A percentile compares a stretch with the other conserved stretches of the same genome.
These are phyloP conservation scores for Drosophila bocki DNA, from an alignment of 1,140 invertebrate species.

Conservation along the genomic window DNA sequence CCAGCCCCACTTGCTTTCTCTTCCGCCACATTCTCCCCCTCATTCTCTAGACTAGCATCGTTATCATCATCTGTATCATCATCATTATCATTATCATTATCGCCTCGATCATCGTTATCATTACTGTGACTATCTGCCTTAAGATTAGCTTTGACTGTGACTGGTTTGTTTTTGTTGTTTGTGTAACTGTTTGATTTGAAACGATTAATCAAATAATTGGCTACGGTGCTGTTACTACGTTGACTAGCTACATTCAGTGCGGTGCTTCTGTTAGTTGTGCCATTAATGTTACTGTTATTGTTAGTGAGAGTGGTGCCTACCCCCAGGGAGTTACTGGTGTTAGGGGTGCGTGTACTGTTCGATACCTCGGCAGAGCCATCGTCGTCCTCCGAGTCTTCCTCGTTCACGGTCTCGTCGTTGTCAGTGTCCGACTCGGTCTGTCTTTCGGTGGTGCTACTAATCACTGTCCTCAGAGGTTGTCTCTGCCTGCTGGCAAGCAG, in stretches of 20 bases:
- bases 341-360: constrained; percentile 33
- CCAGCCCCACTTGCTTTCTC: constrained; percentile 38
- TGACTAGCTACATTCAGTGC: constrained; percentile 55
- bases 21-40: constrained; percentile 31
- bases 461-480: constrained; percentile 3
- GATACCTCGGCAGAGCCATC: constrained; percentile 48
- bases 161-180: constrained; percentile 32
- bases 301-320: constrained; percentile 22
- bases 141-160: constrained; percentile 60
- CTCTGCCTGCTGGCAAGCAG: constrained; percentile 65
- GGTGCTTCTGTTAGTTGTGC: constrained; percentile 44
- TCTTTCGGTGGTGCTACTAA: constrained; percentile 10
- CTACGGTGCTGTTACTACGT: constrained; percentile 81
- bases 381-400: constrained; percentile 26
- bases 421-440: constrained; percentile 15
- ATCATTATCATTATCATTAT: constrained; percentile 30
- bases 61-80: constrained; percentile 42
- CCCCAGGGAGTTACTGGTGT: constrained; percentile 25
- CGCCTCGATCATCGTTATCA: constrained; percentile 30
- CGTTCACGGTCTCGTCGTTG: constrained; percentile 15
- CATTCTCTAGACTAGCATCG: constrained; percentile 56
- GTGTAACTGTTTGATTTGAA: constrained; percentile 57
- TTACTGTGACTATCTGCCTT: constrained; percentile 52
- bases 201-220: constrained; percentile 73
- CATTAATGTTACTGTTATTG: constrained; percentile 32